Base-by-base conservation (phyloP, 2,113 vertebrate genomes). In the Calypte anna region DNA sequence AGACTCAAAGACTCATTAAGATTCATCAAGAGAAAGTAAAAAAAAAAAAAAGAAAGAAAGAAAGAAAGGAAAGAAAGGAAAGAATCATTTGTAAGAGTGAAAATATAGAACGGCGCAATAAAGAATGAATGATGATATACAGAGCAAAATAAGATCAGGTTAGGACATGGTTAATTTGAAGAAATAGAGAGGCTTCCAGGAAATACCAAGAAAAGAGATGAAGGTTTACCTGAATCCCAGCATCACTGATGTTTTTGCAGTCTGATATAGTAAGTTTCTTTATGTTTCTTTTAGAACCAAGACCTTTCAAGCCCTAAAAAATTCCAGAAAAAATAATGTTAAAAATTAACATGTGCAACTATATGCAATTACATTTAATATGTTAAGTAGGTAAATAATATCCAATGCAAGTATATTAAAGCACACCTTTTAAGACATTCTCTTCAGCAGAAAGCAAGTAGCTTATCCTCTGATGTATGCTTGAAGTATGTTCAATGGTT, bases 211-310 rank as follows among this genome's bases (percentile, higher is more conserved):
- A 21, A 94, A 36, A 85, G 36, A 68, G 9, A 4, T 75, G 51
- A 75, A 78, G 48, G 66, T 90, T 94, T 98, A 99, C 98, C 98
- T 98, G 97, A 86, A 99, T 97, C 93, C 98, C 97, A 40, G n/a
- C 6, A 83, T 99, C 96, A 14, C 97, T 98, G 92, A 99, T 94
- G 54, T 79, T 91, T 82, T 96, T 67, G 69, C 98, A 98, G 59
- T 98, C 94, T 5, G 97, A 96, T 55, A 98, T 15, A 81, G 92
- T 92, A 90, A 99, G 87, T 91, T 98, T 97, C 96, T 94, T 98
- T 88, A 98, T 96, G 87, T 74, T 96, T 86, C 59, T 93, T 89
- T 74, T 77, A 61, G 7, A 89, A 59, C 96, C 95, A 66, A 98
- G 97, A 20, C 61, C 51, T 28, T 50, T 85, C 91, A 99, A 96